phyloP scores from a whole-genome alignment of 1,140 invertebrate genomes.

The Drosophila trapezifrons region DNA sequence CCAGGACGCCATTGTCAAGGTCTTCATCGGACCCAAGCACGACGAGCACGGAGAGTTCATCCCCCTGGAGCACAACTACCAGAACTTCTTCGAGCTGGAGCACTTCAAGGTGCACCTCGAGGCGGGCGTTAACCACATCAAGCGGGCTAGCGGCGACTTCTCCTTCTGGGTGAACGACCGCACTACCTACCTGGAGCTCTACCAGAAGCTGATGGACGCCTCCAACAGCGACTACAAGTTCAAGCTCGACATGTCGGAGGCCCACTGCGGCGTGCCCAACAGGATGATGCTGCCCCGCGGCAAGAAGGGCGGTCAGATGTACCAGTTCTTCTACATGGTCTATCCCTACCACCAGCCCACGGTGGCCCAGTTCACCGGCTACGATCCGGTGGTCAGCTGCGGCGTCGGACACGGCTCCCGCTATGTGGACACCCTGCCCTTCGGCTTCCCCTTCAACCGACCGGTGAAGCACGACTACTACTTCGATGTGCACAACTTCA shows the following conservation, averaged over 20 bases:
- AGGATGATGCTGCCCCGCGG: constrained; percentile 89
- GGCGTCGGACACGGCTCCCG: constrained; percentile 84
- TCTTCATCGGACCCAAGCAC: constrained; percentile 87
- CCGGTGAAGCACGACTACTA: constrained; percentile 85
- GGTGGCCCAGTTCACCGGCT: constrained; percentile 70
- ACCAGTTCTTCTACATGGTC: constrained; percentile 88
- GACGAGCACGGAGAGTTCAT: constrained; percentile 84
- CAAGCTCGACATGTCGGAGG: constrained; percentile 85
- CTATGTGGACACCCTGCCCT: constrained; percentile 85
- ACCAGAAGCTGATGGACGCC: constrained; percentile 79
- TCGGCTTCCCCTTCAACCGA: constrained; percentile 89
- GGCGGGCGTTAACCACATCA: constrained; percentile 68
- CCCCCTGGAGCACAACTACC: constrained; percentile 73
- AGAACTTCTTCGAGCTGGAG: constrained; percentile 83
- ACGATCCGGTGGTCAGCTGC: constrained; percentile 71
- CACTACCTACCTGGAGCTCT: constrained; percentile 79
- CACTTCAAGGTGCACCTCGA: constrained; percentile 77
- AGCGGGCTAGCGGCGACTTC: constrained; percentile 75
- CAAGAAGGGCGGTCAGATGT: constrained; percentile 87
- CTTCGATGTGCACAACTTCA: constrained; percentile 88
- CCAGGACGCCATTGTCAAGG: constrained; percentile 85
- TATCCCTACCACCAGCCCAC: constrained; percentile 85
- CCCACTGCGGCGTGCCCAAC: constrained; percentile 86
- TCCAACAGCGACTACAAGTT: constrained; percentile 85
- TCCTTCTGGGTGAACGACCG: constrained; percentile 75